phyloP scores from a whole-genome alignment of 92 coral and sea anemone genomes.

The Hydrozoanthus gracilis region DNA sequence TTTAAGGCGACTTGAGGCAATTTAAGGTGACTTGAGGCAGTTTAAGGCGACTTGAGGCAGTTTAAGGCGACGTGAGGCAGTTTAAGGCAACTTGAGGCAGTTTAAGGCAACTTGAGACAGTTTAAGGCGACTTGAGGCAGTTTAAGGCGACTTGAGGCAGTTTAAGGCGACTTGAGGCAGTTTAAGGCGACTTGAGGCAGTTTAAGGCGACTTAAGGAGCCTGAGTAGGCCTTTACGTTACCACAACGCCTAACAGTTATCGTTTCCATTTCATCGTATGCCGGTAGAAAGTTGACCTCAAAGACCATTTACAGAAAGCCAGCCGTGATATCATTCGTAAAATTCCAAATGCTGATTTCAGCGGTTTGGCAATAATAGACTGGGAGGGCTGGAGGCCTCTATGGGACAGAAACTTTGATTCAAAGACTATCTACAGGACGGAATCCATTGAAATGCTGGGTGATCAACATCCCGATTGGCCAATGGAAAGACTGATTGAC shows the following conservation, averaged over 20 bases:
- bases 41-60: too few relatives aligned
- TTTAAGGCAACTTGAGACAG: too few relatives aligned
- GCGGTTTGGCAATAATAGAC: slow-evolving; percentile 94
- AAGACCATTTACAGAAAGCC: slow-evolving; percentile 80
- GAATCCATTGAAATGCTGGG: slow-evolving; percentile 79
- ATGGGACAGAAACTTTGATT: slow-evolving; percentile 94
- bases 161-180: too few relatives aligned
- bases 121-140: too few relatives aligned
- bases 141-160: too few relatives aligned
- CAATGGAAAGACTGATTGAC: slow-evolving; percentile 68
- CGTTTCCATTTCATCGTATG: neutral
- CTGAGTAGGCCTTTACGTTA: too few relatives aligned
- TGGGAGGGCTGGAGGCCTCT: slow-evolving; percentile 99
- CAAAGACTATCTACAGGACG: slow-evolving; percentile 84
- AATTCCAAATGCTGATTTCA: slow-evolving; percentile 87
- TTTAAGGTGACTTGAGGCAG: too few relatives aligned
- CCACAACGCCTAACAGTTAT: neutral
- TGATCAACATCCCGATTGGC: slow-evolving; percentile 78
- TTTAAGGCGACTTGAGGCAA: too few relatives aligned
- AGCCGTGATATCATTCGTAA: slow-evolving; percentile 71
- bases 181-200: too few relatives aligned
- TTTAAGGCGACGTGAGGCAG: too few relatives aligned
- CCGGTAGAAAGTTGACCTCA: slow-evolving; percentile 69
- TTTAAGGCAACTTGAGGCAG: too few relatives aligned
- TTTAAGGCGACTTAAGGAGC: too few relatives aligned